Conservation (phyloP, 2,888 invertebrate species). For the Gandaritis pyraliata region DNA sequence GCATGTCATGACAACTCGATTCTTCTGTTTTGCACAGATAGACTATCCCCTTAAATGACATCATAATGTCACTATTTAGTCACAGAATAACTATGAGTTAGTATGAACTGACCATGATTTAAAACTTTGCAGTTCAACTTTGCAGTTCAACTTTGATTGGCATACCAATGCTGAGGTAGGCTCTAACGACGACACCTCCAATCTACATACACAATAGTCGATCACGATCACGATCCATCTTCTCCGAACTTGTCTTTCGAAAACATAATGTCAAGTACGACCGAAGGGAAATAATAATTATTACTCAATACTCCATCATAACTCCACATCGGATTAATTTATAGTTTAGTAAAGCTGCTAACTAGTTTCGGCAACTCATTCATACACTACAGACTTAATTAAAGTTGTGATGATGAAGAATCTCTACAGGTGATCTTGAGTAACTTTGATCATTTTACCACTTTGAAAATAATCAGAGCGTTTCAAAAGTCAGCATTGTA, state of each 20-base stretch:
- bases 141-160: no score
- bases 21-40: no score
- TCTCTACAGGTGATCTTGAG: constrained; percentile 31
- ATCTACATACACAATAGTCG: neutral
- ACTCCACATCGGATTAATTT: constrained; percentile 65
- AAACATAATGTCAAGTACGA: constrained; percentile 2
- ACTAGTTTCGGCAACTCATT: constrained; percentile 74
- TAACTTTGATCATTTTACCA: constrained; percentile 6
- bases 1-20: no score
- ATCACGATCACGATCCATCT: neutral
- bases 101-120: no score
- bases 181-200: no score
- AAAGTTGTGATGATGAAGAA: constrained; percentile 54
- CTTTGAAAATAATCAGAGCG: neutral
- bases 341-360: constrained; percentile 64
- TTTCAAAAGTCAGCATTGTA: neutral
- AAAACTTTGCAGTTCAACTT: no score
- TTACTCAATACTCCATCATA: constrained; percentile 46
- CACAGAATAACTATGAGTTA: no score
- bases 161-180: no score
- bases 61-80: no score
- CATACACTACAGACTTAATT: constrained; percentile 67
- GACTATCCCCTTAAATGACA: no score
- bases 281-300: constrained; percentile 4
- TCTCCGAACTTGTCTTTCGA: neutral